Evolutionary conservation across 2,888 invertebrate species (phyloP).

Genomic region (Leucoma salicis): DNA sequence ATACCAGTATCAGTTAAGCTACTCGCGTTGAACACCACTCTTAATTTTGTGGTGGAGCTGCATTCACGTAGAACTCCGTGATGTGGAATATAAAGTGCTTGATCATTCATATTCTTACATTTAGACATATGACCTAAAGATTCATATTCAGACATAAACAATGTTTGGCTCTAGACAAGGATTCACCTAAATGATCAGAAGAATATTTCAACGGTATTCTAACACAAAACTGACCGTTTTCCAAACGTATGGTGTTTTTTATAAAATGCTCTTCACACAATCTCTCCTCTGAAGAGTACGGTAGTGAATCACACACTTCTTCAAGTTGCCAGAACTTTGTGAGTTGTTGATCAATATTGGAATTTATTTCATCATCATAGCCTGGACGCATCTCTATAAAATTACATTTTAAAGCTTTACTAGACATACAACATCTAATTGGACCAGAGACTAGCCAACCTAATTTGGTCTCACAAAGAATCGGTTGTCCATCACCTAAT

Average conservation of each 20-base stretch:
- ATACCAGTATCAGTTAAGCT: conserved; percentile 2
- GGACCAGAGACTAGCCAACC: conserved; percentile 5
- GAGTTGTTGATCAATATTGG: not conserved
- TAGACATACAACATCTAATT: not conserved
- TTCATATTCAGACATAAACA: conserved; percentile 6
- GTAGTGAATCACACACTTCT: not conserved
- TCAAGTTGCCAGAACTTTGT: not conserved
- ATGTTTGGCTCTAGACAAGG: not conserved
- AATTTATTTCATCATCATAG: no score
- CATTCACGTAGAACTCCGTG: conserved; percentile 15
- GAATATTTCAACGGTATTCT: conserved; percentile 1
- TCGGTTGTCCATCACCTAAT: not conserved
- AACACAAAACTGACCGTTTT: conserved; percentile 6
- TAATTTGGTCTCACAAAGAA: conserved; percentile 11
- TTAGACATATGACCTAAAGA: conserved; percentile 4
- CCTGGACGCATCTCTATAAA: no score
- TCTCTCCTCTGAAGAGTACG: not conserved
- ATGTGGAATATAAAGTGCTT: not conserved
- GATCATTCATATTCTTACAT: not conserved
- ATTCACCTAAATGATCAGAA: not conserved
- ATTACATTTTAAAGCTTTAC: not conserved
- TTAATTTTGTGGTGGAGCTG: conserved; percentile 17
- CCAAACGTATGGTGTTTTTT: conserved; percentile 5
- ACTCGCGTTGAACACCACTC: conserved; percentile 21
- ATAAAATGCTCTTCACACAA: no score